These are phyloP conservation scores for Enteromius anoplus DNA, from an alignment of 2,797 vertebrate genomes.

Conservation along the genomic window DNA sequence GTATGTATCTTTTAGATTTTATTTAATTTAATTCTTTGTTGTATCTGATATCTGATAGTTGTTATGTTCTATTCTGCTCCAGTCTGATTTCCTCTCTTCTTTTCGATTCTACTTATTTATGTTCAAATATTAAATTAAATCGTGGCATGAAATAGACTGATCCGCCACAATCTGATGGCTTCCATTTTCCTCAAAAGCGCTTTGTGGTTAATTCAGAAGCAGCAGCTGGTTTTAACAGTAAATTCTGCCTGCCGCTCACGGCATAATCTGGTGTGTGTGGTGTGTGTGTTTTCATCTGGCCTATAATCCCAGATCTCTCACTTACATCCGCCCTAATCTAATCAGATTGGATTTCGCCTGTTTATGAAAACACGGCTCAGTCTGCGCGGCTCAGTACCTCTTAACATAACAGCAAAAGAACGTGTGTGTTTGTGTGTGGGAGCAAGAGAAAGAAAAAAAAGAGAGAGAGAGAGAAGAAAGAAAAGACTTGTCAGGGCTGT, in stretches of 20 bases:
- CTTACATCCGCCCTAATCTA: constrained; percentile 62
- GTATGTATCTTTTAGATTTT: neutral
- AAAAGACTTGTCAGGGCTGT: constrained; percentile 34
- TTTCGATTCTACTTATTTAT: neutral
- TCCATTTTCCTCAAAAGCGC: constrained; percentile 38
- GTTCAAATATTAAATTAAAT: constrained; percentile 6
- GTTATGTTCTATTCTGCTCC: neutral
- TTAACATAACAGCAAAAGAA: constrained; percentile 30
- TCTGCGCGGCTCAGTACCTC: constrained; percentile 38
- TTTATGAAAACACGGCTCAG: constrained; percentile 57
- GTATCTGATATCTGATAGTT: neutral
- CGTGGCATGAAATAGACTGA: neutral
- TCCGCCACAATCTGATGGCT: constrained; percentile 23
- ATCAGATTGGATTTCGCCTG: constrained; percentile 72
- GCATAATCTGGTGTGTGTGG: constrained; percentile 51
- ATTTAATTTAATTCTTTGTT: neutral
- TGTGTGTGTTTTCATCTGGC: constrained; percentile 51
- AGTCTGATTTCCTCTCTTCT: neutral
- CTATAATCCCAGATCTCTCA: constrained; percentile 74
- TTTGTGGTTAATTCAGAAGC: constrained; percentile 45
- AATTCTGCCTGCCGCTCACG: constrained; percentile 35
- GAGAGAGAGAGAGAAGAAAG: constrained; percentile 1
- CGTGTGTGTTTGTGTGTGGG: constrained; percentile 17
- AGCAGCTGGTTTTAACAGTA: constrained; percentile 49
- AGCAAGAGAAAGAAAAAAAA: constrained; percentile 13